These are phyloP conservation scores for Gallinago nigripennis DNA, from an alignment of 2,797 vertebrate genomes.

Conservation along the genomic window DNA sequence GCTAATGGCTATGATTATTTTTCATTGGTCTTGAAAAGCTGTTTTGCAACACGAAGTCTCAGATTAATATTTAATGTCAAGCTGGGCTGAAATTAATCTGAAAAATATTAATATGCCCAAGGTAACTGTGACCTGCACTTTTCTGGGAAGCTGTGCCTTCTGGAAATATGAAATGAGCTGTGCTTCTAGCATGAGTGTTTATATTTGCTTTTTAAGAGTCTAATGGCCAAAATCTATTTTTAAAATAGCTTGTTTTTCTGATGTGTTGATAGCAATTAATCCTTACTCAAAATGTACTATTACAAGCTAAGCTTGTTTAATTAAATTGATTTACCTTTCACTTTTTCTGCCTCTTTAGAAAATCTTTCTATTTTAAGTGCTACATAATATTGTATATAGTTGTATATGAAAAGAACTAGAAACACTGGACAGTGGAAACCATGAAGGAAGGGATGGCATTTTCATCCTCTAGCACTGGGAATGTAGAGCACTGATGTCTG, in stretches of 20 bases:
- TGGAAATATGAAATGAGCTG: not conserved
- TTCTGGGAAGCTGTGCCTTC: not conserved
- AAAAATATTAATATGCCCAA: not conserved
- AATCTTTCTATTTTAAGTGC: not conserved
- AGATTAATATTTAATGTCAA: not conserved
- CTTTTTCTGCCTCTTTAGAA: not conserved
- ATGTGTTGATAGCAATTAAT: not conserved
- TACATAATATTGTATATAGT: not conserved
- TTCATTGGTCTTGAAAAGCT: not conserved
- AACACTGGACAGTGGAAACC: not conserved
- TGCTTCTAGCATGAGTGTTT: not conserved
- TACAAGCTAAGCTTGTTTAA: not conserved
- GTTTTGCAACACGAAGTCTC: not conserved
- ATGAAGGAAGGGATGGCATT: not conserved
- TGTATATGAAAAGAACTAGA: not conserved
- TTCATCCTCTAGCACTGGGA: not conserved
- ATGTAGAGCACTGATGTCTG: rapidly evolving
- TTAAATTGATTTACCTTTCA: not conserved
- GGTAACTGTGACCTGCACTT: not conserved
- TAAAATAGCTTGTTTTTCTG: slow-evolving; percentile 7
- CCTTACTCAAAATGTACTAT: not conserved
- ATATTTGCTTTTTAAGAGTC: not conserved
- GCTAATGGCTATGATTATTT: not conserved
- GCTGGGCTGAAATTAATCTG: not conserved
- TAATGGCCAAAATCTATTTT: not conserved